These are phyloP conservation scores for Polyommatus iphigenia DNA, from an alignment of 2,888 invertebrate species.

Conservation along the genomic window DNA sequence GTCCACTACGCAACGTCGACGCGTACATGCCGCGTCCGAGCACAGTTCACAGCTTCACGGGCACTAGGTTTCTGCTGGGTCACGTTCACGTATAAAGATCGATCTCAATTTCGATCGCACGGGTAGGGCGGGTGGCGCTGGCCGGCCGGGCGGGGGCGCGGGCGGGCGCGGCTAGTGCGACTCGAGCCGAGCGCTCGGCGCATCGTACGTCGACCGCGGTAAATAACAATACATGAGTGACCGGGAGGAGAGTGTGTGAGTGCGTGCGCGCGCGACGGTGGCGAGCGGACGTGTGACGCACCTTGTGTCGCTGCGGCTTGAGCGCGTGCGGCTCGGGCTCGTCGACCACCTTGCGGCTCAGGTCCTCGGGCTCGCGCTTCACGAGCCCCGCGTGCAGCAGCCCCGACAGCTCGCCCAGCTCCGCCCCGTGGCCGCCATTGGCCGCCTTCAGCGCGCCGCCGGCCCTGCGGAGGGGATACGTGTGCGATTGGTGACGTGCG, in stretches of 20 bases:
- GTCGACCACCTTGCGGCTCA: conserved; percentile 85
- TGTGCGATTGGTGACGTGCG: conserved; percentile 71
- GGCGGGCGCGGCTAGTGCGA: conserved; percentile 79
- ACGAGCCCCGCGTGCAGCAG: conserved; percentile 85
- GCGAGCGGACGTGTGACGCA: conserved; percentile 80
- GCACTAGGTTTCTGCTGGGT: conserved; percentile 64
- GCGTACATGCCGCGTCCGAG: conserved; percentile 76
- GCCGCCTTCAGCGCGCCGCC: conserved; percentile 81
- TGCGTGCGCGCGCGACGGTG: conserved; percentile 79
- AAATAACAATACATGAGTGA: conserved; percentile 76
- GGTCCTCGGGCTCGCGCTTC: conserved; percentile 91
- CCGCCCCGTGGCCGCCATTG: conserved; percentile 85
- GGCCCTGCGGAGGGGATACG: conserved; percentile 83
- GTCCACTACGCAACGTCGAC: conserved; percentile 82
- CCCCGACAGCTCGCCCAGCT: conserved; percentile 82
- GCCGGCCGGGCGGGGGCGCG: conserved; percentile 81
- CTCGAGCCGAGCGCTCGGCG: conserved; percentile 80
- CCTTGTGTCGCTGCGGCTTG: conserved; percentile 84
- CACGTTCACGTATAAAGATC: conserved; percentile 63
- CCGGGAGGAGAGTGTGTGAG: conserved; percentile 74
- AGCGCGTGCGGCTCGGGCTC: conserved; percentile 81
- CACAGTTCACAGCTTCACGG: conserved; percentile 77
- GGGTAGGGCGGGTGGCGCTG: conserved; percentile 81
- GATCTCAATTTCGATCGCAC: conserved; percentile 75
- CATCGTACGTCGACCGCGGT: conserved; percentile 81